phyloP scores from a whole-genome alignment of 1,140 invertebrate genomes.

The Steinernema feltiae region DNA sequence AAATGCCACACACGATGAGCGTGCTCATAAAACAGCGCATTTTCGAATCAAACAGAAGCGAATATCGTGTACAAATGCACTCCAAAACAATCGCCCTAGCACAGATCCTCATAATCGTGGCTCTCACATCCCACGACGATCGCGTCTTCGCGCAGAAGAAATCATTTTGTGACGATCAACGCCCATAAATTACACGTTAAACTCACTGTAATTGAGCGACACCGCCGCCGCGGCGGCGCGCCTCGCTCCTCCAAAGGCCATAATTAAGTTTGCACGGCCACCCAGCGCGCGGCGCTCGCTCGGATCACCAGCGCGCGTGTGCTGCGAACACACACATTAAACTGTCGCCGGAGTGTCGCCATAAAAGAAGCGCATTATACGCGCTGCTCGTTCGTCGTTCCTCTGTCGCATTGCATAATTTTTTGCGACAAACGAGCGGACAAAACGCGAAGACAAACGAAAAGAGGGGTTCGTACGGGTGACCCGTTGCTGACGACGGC shows the following conservation, averaged over 20 bases:
- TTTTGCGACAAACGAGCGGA: conserved; percentile 7
- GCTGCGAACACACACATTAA: neutral
- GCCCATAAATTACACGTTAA: neutral
- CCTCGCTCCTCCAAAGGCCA: neutral
- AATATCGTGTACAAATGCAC: too few relatives aligned
- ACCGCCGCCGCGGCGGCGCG: neutral
- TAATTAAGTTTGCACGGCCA: neutral
- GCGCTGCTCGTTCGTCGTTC: neutral
- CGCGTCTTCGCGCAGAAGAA: neutral
- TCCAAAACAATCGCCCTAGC: too few relatives aligned
- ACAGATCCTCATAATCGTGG: too few relatives aligned
- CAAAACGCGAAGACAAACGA: neutral
- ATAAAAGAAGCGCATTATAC: conserved; percentile 4
- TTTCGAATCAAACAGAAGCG: too few relatives aligned
- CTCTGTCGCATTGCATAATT: conserved; percentile 13
- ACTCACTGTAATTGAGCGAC: neutral
- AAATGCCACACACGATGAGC: too few relatives aligned
- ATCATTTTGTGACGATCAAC: neutral
- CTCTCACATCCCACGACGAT: neutral
- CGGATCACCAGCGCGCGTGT: too few relatives aligned
- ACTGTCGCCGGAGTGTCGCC: conserved; percentile 9
- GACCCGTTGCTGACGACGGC: conserved; percentile 3
- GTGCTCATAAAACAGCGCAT: too few relatives aligned
- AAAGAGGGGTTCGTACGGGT: neutral
- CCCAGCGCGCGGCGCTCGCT: too few relatives aligned